Evolutionary conservation across 1,140 invertebrate genomes (phyloP).

Genomic region (Drosophila triauraria): DNA sequence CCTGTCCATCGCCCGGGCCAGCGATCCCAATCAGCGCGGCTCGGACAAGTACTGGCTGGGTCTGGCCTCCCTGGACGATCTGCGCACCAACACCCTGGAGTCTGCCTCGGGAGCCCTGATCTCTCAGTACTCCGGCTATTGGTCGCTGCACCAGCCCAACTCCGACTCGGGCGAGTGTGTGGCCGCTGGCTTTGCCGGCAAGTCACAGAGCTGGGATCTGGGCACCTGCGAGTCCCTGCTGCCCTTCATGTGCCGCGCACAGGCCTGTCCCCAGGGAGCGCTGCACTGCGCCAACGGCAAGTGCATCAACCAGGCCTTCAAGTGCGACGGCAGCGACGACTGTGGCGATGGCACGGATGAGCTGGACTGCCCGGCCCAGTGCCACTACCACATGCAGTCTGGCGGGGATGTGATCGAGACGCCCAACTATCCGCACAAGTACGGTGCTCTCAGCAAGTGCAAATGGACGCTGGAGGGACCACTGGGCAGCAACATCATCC

Average conservation of each 20-base stretch:
- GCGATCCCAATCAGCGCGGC: slow-evolving; percentile 86
- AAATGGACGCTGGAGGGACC: slow-evolving; percentile 99
- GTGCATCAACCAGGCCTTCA: slow-evolving; percentile 95
- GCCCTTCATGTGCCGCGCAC: slow-evolving; percentile 96
- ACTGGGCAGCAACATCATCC: slow-evolving; percentile 96
- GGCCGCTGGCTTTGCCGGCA: slow-evolving; percentile 90
- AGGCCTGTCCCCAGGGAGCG: slow-evolving; percentile 95
- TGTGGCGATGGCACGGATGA: slow-evolving; percentile 97
- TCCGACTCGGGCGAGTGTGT: slow-evolving; percentile 95
- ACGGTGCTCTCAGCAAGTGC: slow-evolving; percentile 95
- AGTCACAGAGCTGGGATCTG: slow-evolving; percentile 94
- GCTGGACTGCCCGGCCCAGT: slow-evolving; percentile 94
- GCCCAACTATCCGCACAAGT: slow-evolving; percentile 97
- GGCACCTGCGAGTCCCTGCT: slow-evolving; percentile 96
- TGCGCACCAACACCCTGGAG: slow-evolving; percentile 96
- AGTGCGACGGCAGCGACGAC: slow-evolving; percentile 96
- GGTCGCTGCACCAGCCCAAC: slow-evolving; percentile 94
- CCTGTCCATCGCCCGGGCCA: slow-evolving; percentile 89
- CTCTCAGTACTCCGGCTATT: slow-evolving; percentile 97
- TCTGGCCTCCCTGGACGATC: slow-evolving; percentile 94
- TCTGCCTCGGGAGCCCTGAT: slow-evolving; percentile 96
- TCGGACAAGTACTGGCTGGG: slow-evolving; percentile 93
- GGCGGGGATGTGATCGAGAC: slow-evolving; percentile 98
- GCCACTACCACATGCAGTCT: slow-evolving; percentile 96
- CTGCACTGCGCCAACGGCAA: slow-evolving; percentile 96